These are phyloP conservation scores for Acholoe squamosa DNA, from an alignment of 2,888 invertebrate species.

Conservation along the genomic window DNA sequence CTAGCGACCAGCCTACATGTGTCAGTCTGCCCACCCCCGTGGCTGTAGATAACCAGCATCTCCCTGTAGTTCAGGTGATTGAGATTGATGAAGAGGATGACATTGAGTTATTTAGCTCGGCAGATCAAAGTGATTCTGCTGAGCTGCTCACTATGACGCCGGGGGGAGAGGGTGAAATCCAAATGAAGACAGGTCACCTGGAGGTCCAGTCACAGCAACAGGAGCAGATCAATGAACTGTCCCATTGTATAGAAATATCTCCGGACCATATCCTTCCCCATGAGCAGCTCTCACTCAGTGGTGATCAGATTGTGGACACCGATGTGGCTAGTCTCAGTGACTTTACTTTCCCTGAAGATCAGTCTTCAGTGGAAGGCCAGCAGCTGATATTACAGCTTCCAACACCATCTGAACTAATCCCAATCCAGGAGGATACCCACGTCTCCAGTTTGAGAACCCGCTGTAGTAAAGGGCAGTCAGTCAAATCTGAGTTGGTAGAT, in stretches of 20 bases:
- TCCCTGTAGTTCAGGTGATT: constrained; percentile 26
- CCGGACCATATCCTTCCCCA: neutral
- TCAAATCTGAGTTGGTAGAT: neutral
- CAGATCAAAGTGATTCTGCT: constrained; percentile 11
- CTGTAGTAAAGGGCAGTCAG: neutral
- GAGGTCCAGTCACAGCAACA: neutral
- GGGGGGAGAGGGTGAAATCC: neutral
- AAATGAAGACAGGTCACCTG: neutral
- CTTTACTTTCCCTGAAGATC: constrained; percentile 41
- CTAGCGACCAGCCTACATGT: neutral
- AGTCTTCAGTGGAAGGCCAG: neutral
- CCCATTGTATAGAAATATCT: neutral
- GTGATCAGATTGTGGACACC: neutral
- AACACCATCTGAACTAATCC: neutral
- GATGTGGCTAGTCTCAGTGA: constrained; percentile 26
- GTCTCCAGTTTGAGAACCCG: neutral
- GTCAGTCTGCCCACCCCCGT: neutral
- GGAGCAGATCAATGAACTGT: neutral
- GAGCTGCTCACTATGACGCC: constrained; percentile 4
- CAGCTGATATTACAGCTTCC: neutral
- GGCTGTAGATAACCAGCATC: neutral
- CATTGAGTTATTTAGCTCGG: constrained; percentile 23
- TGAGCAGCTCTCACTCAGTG: constrained; percentile 23
- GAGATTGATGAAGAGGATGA: constrained; percentile 48
- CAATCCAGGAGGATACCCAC: neutral